Conservation (phyloP, 1,140 invertebrate genomes). For the Daktulosphaira vitifoliae region DNA sequence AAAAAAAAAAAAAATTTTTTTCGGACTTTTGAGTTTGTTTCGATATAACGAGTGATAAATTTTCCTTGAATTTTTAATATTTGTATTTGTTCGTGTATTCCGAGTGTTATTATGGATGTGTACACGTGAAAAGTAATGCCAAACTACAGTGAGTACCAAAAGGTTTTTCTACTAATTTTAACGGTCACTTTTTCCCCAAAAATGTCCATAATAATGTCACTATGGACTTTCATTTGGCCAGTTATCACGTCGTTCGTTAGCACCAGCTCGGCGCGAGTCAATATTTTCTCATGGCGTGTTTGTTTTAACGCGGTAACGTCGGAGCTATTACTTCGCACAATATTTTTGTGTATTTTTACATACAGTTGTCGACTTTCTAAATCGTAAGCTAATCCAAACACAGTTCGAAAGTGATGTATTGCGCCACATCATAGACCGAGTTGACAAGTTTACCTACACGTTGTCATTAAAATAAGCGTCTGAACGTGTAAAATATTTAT, state of each 20-base stretch:
- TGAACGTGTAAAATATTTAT: not conserved
- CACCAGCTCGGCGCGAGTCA: too few relatives aligned
- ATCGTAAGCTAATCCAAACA: slow-evolving; percentile 4
- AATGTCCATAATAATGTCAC: too few relatives aligned
- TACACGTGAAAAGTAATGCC: slow-evolving; percentile 25
- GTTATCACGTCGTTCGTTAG: too few relatives aligned
- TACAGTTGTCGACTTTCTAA: slow-evolving; percentile 2
- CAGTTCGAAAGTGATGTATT: slow-evolving; percentile 28
- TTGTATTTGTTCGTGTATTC: not conserved
- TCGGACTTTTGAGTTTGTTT: too few relatives aligned
- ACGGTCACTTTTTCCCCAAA: not conserved
- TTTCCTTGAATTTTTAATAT: not conserved
- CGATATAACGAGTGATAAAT: too few relatives aligned
- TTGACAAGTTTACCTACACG: slow-evolving; percentile 27
- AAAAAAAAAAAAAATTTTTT: too few relatives aligned
- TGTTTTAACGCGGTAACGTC: too few relatives aligned
- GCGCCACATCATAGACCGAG: slow-evolving; percentile 20
- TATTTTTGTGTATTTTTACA: not conserved
- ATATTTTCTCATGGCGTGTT: too few relatives aligned
- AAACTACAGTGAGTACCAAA: slow-evolving; percentile 12
- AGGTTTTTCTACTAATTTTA: not conserved
- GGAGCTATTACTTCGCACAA: too few relatives aligned
- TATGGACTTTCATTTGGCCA: too few relatives aligned
- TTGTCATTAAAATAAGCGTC: slow-evolving; percentile 1
- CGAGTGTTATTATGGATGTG: not conserved